Evolutionary conservation across 2,797 vertebrate genomes (phyloP).

Genomic region (Myotis daubentonii): DNA sequence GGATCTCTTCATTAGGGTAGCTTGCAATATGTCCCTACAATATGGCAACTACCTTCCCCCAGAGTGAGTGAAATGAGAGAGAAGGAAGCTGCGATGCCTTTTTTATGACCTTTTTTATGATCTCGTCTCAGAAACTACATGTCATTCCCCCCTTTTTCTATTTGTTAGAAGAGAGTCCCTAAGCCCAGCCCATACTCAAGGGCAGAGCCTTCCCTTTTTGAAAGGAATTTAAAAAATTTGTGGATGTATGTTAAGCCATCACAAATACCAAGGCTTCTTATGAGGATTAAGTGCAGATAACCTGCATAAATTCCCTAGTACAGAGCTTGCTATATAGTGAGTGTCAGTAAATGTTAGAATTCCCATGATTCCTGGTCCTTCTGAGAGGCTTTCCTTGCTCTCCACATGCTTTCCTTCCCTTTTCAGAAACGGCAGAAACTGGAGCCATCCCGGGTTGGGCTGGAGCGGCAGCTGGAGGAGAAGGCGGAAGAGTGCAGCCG

Average conservation of each 20-base stretch:
- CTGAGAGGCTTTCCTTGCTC: neutral
- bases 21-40: neutral
- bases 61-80: neutral
- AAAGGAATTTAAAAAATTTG: neutral
- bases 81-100: neutral
- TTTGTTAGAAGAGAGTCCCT: neutral
- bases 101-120: neutral
- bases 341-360: neutral
- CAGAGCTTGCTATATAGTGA: neutral
- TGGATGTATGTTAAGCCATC: neutral
- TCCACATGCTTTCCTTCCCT: neutral
- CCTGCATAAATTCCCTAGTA: neutral
- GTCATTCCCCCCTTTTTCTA: neutral
- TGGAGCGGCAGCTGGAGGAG: slow-evolving; percentile 90
- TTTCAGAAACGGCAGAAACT: slow-evolving; percentile 82
- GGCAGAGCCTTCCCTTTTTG: neutral
- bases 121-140: neutral
- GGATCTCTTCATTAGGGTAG: neutral
- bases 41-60: neutral
- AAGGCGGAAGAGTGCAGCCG: slow-evolving; percentile 89
- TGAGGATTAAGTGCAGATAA: neutral
- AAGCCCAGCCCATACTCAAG: neutral
- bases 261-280: neutral
- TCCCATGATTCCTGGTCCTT: neutral
- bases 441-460: slow-evolving; percentile 63